Base-by-base conservation (phyloP, 2,113 vertebrate genomes). In the Melanerpes formicivorus region DNA sequence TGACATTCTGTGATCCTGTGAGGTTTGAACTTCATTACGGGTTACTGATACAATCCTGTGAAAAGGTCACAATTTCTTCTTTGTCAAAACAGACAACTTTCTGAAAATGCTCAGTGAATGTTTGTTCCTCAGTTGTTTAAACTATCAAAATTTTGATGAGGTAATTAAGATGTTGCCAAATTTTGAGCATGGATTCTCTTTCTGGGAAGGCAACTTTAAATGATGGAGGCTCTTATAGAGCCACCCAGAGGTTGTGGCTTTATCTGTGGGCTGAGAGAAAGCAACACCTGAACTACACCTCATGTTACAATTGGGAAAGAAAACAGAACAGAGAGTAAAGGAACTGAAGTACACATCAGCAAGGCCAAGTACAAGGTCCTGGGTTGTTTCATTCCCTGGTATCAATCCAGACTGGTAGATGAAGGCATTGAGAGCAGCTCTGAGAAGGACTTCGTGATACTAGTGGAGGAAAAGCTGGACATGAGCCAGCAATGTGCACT, bases 121-220 rank as follows among this genome's bases (percentile, higher is more conserved):
- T 22, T 84, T 27, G 5, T 9, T 62, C 8, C 19, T 46, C 9
- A 2, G n/a, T 1, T 42, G 7, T 30, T 78, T 19, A 4, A 76
- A 29, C 1, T 34, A 15, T 0, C 42, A 15, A 56, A 64, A 11
- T 48, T 13, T 5, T n/a, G 11, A 18, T 29, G 27, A 15, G 21
- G 32, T 10, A 4, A 62, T 59, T 23, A 6, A 27, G 67, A 52
- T 44, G 52, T 63, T 64, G 34, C 11, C 77, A 32, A 81, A 11
- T 0, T 0, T 37, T 40, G 32, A 42, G 66, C 17, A n/a, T 30
- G 67, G 40, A 44, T 26, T 0, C 0, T 18, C 21, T 6, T 3
- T 42, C 50, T 6, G 5, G 60, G 29, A n/a, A 14, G 11, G 2
- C 74, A n/a, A 3, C 15, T 15, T 5, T 4, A 37, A 50, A 4